Evolutionary conservation across 2,888 invertebrate species (phyloP).

Genomic region (Eudasyphora cyanicolor): DNA sequence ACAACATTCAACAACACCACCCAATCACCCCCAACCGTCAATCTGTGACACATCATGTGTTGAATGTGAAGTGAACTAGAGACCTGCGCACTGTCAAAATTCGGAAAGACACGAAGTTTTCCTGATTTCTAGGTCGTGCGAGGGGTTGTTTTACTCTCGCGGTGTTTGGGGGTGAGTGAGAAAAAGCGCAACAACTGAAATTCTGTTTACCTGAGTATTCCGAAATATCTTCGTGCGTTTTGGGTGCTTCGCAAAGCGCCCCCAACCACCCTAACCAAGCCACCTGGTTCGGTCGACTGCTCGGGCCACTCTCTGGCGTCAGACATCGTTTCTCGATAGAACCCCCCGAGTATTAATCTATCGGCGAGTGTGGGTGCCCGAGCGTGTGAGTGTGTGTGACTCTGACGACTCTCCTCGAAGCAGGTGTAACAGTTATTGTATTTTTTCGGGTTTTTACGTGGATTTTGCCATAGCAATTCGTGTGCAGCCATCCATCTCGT

Average conservation of each 20-base stretch:
- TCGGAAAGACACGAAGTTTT: conserved; percentile 66
- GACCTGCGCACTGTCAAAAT: conserved; percentile 70
- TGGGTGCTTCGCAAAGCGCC: neutral
- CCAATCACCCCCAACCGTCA: neutral
- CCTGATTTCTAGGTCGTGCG: neutral
- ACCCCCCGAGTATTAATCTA: neutral
- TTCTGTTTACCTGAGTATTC: conserved; percentile 58
- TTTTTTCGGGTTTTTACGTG: conserved; percentile 49
- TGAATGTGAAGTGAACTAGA: neutral
- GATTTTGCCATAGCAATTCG: conserved; percentile 12
- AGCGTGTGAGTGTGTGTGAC: conserved; percentile 46
- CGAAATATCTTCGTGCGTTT: conserved; percentile 50
- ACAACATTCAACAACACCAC: too few species aligned
- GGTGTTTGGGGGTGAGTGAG: neutral
- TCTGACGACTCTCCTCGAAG: conserved; percentile 71
- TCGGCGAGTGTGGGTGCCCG: conserved; percentile 25
- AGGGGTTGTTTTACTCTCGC: conserved; percentile 30
- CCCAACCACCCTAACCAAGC: conserved; percentile 21
- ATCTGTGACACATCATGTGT: neutral
- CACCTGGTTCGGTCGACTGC: conserved; percentile 45
- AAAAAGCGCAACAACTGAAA: conserved; percentile 62
- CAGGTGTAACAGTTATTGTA: conserved; percentile 78
- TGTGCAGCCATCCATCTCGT: conserved; percentile 43
- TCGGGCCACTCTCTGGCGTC: conserved; percentile 51
- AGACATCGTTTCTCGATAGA: conserved; percentile 21